Evolutionary conservation across 2,113 vertebrate genomes (phyloP).

Genomic region (Hassar affinis): DNA sequence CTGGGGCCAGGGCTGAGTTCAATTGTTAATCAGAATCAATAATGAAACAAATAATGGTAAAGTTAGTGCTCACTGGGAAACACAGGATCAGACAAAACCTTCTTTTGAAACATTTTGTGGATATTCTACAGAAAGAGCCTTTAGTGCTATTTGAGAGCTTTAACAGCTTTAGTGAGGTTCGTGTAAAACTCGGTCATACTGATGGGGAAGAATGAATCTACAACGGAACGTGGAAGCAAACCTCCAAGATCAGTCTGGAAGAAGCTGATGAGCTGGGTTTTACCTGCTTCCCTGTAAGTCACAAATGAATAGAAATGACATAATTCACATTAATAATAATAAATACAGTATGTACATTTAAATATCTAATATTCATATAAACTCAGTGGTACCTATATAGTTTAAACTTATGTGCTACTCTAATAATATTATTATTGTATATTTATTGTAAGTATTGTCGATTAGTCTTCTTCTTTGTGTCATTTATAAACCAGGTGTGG

Average conservation of each 20-base stretch:
- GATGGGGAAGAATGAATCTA: constrained; percentile 91
- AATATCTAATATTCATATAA: too few species aligned
- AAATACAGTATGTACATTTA: too few species aligned
- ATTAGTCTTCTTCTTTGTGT: not conserved
- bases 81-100: not conserved
- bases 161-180: constrained; percentile 82
- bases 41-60: not conserved
- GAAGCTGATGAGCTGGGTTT: constrained; percentile 83
- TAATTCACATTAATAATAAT: not conserved
- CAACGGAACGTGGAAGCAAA: constrained; percentile 83
- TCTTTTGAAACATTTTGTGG: not conserved
- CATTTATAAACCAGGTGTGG: not conserved
- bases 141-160: constrained; percentile 68
- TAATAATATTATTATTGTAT: not conserved
- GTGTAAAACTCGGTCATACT: constrained; percentile 87
- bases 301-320: not conserved
- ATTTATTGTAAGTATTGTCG: not conserved
- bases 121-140: constrained; percentile 15
- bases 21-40: not conserved
- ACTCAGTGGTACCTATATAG: not conserved
- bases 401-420: not conserved
- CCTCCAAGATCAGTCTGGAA: constrained; percentile 95
- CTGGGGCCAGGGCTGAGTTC: not conserved
- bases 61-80: not conserved
- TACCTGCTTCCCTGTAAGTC: constrained; percentile 79